Evolutionary conservation across 2,888 invertebrate species (phyloP).

Genomic region (Parnassius mnemosyne): DNA sequence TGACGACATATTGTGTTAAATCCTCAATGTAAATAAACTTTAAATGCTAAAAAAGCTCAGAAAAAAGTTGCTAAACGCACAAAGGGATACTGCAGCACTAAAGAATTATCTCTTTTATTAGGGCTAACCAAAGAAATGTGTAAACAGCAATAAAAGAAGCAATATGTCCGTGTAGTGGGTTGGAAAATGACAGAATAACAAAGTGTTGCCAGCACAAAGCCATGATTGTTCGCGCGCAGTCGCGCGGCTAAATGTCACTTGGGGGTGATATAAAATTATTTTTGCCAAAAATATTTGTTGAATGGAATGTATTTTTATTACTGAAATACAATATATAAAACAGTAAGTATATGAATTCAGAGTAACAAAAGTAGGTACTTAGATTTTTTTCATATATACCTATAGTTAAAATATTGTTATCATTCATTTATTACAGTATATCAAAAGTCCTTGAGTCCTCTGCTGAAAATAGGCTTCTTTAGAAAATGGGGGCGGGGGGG

Average conservation of each 20-base stretch:
- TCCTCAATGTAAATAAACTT: conserved; percentile 7
- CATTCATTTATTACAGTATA: too few relatives aligned
- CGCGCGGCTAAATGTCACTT: conserved; percentile 38
- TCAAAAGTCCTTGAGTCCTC: too few relatives aligned
- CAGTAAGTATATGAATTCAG: neutral
- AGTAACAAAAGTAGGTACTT: too few relatives aligned
- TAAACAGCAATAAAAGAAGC: conserved; percentile 51
- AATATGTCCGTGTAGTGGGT: conserved; percentile 57
- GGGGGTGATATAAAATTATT: conserved; percentile 30
- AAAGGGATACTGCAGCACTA: conserved; percentile 19
- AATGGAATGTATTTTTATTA: too few relatives aligned
- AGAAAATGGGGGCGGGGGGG: too few relatives aligned
- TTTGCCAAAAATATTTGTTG: conserved; percentile 18
- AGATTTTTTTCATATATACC: neutral
- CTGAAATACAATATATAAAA: too few relatives aligned
- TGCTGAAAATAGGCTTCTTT: too few relatives aligned
- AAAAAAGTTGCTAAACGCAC: neutral
- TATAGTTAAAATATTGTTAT: too few relatives aligned
- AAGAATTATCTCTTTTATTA: conserved; percentile 29
- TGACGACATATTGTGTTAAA: neutral
- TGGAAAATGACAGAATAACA: conserved; percentile 69
- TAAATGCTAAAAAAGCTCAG: neutral
- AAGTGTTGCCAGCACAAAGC: conserved; percentile 43
- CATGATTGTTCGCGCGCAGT: conserved; percentile 50
- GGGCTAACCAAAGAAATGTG: conserved; percentile 36